phyloP scores from a whole-genome alignment of 2,888 invertebrate species.

The Dyspetes luteomarginatus region DNA sequence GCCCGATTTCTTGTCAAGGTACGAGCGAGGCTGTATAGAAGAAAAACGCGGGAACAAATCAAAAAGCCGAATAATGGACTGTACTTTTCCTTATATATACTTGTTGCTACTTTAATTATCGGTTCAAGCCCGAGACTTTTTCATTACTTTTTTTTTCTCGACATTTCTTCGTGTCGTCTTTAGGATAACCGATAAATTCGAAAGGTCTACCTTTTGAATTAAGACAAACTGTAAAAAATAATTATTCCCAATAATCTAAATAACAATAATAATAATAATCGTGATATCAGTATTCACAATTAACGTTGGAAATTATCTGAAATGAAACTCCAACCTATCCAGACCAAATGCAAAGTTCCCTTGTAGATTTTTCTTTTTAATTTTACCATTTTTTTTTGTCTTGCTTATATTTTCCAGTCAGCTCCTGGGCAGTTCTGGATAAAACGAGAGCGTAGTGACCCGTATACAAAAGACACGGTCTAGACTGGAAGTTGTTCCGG shows the following conservation, averaged over 20 bases:
- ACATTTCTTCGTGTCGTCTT: background rate
- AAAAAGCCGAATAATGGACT: constrained; percentile 55
- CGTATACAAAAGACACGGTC: constrained; percentile 63
- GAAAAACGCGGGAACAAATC: constrained; percentile 48
- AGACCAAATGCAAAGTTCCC: background rate
- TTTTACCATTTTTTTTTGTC: constrained; percentile 19
- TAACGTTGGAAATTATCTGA: too few species aligned
- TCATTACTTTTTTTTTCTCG: background rate
- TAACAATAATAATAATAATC: too few species aligned
- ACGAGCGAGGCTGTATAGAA: background rate
- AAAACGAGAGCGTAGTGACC: constrained; percentile 51
- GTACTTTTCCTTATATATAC: constrained; percentile 21
- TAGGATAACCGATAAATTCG: background rate
- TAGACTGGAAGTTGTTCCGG: constrained; percentile 65
- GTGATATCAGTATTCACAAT: too few species aligned
- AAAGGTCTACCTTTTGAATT: background rate
- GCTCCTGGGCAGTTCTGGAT: constrained; percentile 20
- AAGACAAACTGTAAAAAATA: too few species aligned
- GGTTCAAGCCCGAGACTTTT: constrained; percentile 38
- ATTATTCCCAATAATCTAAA: too few species aligned
- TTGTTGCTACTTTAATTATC: constrained; percentile 51
- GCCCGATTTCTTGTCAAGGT: constrained; percentile 32
- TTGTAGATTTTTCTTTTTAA: constrained; percentile 1
- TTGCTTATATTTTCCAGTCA: constrained; percentile 25
- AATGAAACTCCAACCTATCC: too few species aligned